Conservation (phyloP, 2,888 invertebrate genomes). For the Ormyrus pomaceus region DNA sequence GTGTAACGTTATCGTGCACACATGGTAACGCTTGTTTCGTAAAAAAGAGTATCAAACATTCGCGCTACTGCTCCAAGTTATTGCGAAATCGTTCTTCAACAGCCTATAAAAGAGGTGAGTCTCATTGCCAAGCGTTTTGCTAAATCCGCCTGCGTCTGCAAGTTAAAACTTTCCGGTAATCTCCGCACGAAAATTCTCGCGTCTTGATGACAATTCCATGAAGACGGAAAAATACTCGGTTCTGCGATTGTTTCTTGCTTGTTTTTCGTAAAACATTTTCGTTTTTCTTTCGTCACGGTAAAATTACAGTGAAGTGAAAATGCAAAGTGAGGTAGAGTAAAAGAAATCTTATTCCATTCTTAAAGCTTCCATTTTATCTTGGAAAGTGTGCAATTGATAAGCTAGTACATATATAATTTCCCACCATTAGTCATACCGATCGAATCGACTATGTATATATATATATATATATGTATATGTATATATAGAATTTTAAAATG, state of each 20-base stretch:
- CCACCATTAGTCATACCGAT: conserved; percentile 29
- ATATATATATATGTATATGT: too few species aligned
- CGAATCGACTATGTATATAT: neutral
- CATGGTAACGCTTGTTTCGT: conserved; percentile 38
- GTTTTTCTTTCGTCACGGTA: neutral
- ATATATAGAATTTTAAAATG: too few species aligned
- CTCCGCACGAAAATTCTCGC: neutral
- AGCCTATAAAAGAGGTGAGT: conserved; percentile 45
- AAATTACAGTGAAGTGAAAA: conserved; percentile 8
- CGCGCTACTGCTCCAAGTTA: conserved; percentile 19
- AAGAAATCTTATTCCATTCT: conserved; percentile 1
- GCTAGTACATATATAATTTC: conserved; percentile 3
- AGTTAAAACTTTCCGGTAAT: conserved; percentile 14
- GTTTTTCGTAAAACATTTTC: too few species aligned
- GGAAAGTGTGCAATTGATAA: conserved; percentile 23
- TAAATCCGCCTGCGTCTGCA: neutral
- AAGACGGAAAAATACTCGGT: too few species aligned
- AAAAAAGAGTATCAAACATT: conserved; percentile 36
- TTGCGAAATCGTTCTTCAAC: conserved; percentile 39
- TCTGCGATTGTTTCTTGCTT: too few species aligned
- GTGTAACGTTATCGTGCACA: conserved; percentile 42
- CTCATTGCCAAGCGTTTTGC: conserved; percentile 24
- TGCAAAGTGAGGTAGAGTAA: conserved; percentile 35
- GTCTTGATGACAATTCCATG: neutral
- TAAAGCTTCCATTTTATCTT: neutral